phyloP scores from a whole-genome alignment of 2,797 vertebrate genomes.

The Luscinia megarhynchos region DNA sequence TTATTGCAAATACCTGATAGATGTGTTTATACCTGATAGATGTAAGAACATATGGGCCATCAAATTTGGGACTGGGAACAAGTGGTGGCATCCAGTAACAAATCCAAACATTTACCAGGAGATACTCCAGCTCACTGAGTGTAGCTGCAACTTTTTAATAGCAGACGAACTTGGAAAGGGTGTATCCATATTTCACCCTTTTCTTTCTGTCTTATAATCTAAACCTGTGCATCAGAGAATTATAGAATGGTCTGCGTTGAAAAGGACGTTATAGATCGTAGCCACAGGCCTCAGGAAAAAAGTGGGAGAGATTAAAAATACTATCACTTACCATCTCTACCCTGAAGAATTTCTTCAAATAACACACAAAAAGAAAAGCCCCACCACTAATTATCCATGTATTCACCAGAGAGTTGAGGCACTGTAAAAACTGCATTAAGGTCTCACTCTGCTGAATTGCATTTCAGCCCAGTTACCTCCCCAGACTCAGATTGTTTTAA shows the following conservation, averaged over 20 bases:
- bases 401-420: neutral
- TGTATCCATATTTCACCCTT: neutral
- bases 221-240: neutral
- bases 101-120: neutral
- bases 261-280: neutral
- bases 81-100: neutral
- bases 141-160: neutral
- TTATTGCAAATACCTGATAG: neutral
- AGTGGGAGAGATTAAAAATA: neutral
- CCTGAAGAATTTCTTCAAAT: neutral
- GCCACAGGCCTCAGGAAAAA: neutral
- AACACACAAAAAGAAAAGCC: neutral
- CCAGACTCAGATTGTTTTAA: neutral
- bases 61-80: neutral
- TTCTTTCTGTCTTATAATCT: neutral
- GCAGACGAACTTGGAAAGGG: neutral
- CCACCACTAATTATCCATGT: neutral
- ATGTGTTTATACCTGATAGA: neutral
- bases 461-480: neutral
- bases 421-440: neutral
- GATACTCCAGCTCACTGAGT: neutral
- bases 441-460: neutral
- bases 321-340: neutral
- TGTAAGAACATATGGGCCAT: neutral
- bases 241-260: neutral